phyloP scores from a whole-genome alignment of 2,113 vertebrate species.

The Dolichotis patagonum region DNA sequence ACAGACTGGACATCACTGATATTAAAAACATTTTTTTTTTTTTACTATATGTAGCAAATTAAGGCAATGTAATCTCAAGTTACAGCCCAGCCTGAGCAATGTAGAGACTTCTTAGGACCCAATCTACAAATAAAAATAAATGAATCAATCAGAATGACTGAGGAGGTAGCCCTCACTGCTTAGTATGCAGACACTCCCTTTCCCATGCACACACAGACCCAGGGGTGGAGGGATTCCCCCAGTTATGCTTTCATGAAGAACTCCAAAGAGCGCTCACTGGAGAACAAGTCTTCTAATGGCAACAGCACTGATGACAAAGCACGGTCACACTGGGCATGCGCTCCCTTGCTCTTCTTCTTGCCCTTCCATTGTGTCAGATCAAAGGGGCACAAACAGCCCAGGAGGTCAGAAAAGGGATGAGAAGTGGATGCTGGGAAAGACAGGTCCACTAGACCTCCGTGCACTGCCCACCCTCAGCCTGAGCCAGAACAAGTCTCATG shows the following conservation, averaged over 20 bases:
- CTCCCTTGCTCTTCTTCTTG: accelerated
- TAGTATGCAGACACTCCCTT: neutral
- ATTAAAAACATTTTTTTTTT: neutral
- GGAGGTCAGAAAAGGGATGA: neutral
- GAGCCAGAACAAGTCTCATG: neutral
- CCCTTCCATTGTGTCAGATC: neutral
- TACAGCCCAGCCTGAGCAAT: neutral
- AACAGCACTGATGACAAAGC: neutral
- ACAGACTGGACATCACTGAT: neutral
- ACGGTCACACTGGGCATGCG: accelerated
- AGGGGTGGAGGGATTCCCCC: neutral
- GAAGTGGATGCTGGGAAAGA: neutral
- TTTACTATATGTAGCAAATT: neutral
- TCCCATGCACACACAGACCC: neutral
- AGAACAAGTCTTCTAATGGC: neutral
- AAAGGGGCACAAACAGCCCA: neutral
- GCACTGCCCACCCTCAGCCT: neutral
- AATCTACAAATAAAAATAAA: neutral
- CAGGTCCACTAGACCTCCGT: neutral
- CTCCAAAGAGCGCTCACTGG: accelerated
- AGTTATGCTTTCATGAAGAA: neutral
- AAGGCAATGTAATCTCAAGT: neutral
- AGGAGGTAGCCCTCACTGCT: neutral
- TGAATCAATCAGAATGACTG: neutral
- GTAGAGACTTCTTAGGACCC: neutral